phyloP scores from a whole-genome alignment of 2,113 vertebrate genomes.

The Prolemur simus region DNA sequence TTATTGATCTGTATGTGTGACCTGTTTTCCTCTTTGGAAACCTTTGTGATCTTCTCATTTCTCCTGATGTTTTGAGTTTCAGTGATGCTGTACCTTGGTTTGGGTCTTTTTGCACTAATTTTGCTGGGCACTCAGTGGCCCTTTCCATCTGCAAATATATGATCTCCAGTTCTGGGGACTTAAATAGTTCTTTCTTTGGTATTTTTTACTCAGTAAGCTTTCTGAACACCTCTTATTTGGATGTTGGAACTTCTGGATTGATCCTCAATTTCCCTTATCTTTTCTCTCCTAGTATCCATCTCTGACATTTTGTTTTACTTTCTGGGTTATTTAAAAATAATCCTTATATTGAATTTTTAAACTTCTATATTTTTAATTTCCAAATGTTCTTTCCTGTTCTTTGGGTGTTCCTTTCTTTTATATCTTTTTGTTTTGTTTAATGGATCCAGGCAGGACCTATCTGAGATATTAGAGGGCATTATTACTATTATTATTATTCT shows the following conservation, averaged over 20 bases:
- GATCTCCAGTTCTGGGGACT: neutral
- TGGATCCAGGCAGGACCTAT: neutral
- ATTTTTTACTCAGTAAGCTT: neutral
- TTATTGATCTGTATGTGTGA: neutral
- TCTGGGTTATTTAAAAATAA: neutral
- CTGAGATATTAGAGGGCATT: neutral
- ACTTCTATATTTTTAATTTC: neutral
- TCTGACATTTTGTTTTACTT: neutral
- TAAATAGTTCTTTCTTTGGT: neutral
- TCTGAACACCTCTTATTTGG: neutral
- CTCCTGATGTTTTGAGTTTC: neutral
- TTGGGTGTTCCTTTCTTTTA: neutral
- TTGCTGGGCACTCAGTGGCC: neutral
- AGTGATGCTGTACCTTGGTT: too few relatives aligned
- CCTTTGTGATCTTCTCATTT: neutral
- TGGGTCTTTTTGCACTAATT: neutral
- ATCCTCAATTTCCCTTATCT: neutral
- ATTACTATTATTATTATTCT: neutral
- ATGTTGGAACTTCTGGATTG: neutral
- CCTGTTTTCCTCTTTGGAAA: neutral
- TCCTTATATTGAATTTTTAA: neutral
- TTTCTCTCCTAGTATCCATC: neutral
- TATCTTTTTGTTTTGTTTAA: neutral
- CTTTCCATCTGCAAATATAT: neutral
- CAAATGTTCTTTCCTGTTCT: neutral